Evolutionary conservation across 2,113 vertebrate species (phyloP).

Genomic region (Thunnus thynnus): DNA sequence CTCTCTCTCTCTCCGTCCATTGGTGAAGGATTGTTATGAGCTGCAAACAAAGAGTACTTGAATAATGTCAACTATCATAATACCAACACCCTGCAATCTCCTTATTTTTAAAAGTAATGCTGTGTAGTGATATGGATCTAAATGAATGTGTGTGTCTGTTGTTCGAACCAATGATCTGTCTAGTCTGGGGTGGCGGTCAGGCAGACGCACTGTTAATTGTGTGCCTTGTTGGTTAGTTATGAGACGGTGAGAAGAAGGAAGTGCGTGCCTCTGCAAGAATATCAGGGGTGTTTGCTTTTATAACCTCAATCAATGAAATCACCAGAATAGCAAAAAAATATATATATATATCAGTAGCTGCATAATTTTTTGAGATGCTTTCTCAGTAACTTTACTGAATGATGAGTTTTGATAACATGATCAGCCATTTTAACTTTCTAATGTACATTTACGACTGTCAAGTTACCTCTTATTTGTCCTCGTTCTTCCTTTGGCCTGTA

Average conservation of each 20-base stretch:
- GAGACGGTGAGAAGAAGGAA: conserved; percentile 27
- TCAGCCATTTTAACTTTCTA: conserved; percentile 76
- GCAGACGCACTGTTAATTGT: conserved; percentile 32
- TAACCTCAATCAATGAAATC: conserved; percentile 78
- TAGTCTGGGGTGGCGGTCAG: conserved; percentile 37
- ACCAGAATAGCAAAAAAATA: conserved; percentile 69
- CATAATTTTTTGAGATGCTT: conserved; percentile 41
- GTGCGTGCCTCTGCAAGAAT: conserved; percentile 58
- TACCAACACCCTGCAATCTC: conserved; percentile 71
- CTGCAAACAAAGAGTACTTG: conserved; percentile 91
- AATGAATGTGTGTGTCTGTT: conserved; percentile 57
- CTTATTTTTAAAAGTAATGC: conserved; percentile 55
- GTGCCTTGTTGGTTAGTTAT: conserved; percentile 36
- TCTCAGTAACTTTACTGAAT: conserved; percentile 60
- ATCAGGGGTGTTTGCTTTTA: conserved; percentile 64
- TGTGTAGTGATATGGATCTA: conserved; percentile 54
- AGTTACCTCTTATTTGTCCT: conserved; percentile 63
- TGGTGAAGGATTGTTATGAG: conserved; percentile 93
- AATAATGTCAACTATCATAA: conserved; percentile 79
- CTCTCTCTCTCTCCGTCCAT: conserved; percentile 56
- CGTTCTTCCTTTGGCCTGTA: conserved; percentile 77
- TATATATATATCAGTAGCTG: conserved; percentile 46
- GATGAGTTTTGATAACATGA: conserved; percentile 59
- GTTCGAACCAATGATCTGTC: conserved; percentile 76
- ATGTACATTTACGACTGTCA: conserved; percentile 66